Percentiles rank a stretch among this genome's conserved stretches.
phyloP scores from a whole-genome alignment of 2,113 vertebrate genomes.

The Brachypodius melanocephalos region DNA sequence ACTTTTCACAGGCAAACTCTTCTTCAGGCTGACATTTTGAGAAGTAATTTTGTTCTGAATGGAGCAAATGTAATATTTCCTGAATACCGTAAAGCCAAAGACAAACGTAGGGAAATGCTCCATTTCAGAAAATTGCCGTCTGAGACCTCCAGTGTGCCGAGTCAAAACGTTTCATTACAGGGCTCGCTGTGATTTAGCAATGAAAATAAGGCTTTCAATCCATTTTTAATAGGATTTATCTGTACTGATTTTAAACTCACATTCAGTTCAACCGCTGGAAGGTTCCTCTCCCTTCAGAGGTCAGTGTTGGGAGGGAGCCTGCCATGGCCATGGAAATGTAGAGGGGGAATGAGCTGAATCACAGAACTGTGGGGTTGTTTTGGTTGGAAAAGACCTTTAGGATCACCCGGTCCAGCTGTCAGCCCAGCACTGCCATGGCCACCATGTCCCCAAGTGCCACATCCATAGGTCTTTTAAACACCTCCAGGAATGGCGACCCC shows the following conservation, averaged over 20 bases:
- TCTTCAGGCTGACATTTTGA: conserved; percentile 48
- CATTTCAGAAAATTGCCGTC: background rate
- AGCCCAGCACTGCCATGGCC: background rate
- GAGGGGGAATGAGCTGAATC: background rate
- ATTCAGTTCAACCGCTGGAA: background rate
- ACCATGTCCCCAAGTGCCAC: background rate
- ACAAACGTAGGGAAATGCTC: background rate
- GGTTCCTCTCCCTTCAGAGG: background rate
- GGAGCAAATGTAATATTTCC: conserved; percentile 8
- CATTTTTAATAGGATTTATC: conserved; percentile 1
- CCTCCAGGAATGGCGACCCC: background rate
- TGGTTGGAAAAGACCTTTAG: background rate
- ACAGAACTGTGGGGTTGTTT: background rate
- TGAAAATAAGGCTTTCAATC: background rate
- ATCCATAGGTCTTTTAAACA: background rate
- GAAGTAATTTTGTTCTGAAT: conserved; percentile 29
- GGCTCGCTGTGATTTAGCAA: background rate
- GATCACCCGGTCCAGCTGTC: background rate
- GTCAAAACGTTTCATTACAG: background rate
- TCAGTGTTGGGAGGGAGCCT: background rate
- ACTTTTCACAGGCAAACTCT: conserved; percentile 24
- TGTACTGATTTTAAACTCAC: background rate
- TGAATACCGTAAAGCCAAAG: conserved; percentile 1
- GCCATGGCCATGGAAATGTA: background rate
- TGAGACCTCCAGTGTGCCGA: background rate